A percentile compares a stretch with the other conserved stretches of the same genome.
These are phyloP conservation scores for Anolis carolinensis DNA, from an alignment of 2,113 vertebrate genomes.

Conservation along the genomic window DNA sequence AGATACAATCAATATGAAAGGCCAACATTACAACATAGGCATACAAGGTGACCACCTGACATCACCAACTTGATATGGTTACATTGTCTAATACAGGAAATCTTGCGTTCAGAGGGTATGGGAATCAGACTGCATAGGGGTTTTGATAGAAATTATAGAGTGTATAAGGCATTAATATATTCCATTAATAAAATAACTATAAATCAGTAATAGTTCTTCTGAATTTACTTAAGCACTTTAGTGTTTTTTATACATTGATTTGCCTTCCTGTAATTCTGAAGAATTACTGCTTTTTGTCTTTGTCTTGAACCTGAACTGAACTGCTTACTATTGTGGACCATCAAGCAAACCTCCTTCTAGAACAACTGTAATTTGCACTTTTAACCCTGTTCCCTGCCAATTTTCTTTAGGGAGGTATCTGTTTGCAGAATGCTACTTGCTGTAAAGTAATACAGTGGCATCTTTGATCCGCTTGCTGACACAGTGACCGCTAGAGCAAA, in stretches of 20 bases:
- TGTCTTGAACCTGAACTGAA: not conserved
- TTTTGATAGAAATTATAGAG: constrained; percentile 63
- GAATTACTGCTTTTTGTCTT: constrained; percentile 11
- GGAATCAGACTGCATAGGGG: constrained; percentile 70
- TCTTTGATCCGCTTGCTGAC: not conserved
- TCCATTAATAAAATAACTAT: constrained; percentile 64
- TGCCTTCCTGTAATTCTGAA: constrained; percentile 25
- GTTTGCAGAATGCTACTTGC: constrained; percentile 33
- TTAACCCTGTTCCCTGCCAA: not conserved
- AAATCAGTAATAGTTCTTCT: constrained; percentile 50
- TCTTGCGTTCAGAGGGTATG: constrained; percentile 35
- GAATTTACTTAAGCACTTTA: constrained; percentile 75
- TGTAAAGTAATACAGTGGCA: not conserved
- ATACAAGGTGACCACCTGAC: constrained; percentile 65
- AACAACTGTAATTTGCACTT: not conserved
- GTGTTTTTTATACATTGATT: constrained; percentile 49
- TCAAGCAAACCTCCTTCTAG: not conserved
- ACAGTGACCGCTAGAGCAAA: not conserved
- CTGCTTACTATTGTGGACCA: not conserved
- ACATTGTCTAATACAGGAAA: constrained; percentile 24
- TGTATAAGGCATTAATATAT: constrained; percentile 80
- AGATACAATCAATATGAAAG: constrained; percentile 64
- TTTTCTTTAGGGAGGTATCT: not conserved
- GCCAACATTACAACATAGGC: constrained; percentile 67
- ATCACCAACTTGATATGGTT: constrained; percentile 53